Conservation (phyloP, 2,113 vertebrate genomes). For the Lycaon pictus region DNA sequence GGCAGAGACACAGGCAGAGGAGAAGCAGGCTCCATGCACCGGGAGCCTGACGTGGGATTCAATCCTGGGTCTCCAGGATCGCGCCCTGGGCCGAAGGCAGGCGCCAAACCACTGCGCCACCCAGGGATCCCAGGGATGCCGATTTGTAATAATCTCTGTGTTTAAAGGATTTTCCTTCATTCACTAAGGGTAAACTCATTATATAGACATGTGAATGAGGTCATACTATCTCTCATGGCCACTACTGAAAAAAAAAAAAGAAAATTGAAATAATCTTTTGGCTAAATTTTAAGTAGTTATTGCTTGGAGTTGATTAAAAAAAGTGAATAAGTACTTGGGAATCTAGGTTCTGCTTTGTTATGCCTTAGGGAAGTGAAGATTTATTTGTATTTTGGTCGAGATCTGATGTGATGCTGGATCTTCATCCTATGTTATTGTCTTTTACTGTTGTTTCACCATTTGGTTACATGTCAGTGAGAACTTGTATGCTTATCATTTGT, state of each 20-base stretch:
- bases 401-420: not conserved
- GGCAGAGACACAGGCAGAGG: too few species aligned
- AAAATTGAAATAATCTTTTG: constrained; percentile 56
- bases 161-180: constrained; percentile 48
- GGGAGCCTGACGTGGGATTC: too few species aligned
- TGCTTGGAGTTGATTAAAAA: constrained; percentile 55
- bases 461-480: not conserved
- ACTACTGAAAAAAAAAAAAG: not conserved
- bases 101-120: too few species aligned
- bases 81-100: too few species aligned
- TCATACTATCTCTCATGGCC: constrained; percentile 1
- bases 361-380: constrained; percentile 13
- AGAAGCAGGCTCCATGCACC: too few species aligned
- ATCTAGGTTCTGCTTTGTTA: not conserved
- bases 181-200: constrained; percentile 29
- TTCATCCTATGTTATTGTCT: not conserved
- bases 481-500: not conserved
- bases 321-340: constrained; percentile 10
- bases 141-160: constrained; percentile 58
- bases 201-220: constrained; percentile 12
- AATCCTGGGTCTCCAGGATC: too few species aligned
- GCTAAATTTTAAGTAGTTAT: constrained; percentile 49
- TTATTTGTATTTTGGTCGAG: not conserved
- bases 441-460: not conserved
- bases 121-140: not conserved